Conservation (phyloP, 2,888 invertebrate species). For the Drosophila paranaensis region DNA sequence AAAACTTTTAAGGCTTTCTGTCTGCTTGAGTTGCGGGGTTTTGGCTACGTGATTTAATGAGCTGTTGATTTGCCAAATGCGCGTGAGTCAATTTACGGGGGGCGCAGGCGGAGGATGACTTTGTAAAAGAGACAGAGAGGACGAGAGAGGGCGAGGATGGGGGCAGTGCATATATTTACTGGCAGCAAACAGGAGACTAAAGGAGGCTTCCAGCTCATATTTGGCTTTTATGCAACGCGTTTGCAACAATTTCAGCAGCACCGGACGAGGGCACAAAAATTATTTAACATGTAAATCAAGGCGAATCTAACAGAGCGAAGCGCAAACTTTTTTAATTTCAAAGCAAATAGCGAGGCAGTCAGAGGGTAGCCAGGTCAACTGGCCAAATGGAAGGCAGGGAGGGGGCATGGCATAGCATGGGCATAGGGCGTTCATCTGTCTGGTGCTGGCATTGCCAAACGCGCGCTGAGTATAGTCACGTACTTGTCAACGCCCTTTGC, state of each 20-base stretch:
- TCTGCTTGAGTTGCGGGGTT: constrained; percentile 16
- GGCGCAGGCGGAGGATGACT: neutral
- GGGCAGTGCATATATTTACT: constrained; percentile 56
- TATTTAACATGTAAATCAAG: constrained; percentile 79
- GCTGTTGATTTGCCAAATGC: constrained; percentile 67
- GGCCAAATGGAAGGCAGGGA: neutral
- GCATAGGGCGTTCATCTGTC: constrained; percentile 1
- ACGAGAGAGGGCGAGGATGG: neutral
- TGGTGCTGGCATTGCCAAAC: constrained; percentile 33
- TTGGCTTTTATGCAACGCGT: constrained; percentile 67
- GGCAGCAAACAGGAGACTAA: constrained; percentile 46
- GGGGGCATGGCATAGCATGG: constrained; percentile 5
- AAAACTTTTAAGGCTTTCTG: constrained; percentile 22
- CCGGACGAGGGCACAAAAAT: constrained; percentile 57
- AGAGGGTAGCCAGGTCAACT: constrained; percentile 11
- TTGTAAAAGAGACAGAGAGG: neutral
- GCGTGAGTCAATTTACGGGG: constrained; percentile 47
- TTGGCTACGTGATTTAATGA: constrained; percentile 64
- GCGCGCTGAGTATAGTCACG: constrained; percentile 73
- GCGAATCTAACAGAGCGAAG: constrained; percentile 63
- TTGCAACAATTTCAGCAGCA: constrained; percentile 56
- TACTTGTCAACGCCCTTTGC: constrained; percentile 67
- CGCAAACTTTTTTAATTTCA: constrained; percentile 77
- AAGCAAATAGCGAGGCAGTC: constrained; percentile 62
- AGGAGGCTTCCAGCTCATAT: constrained; percentile 52